Conservation (phyloP, 2,113 vertebrate genomes). For the Glaucomys volans region DNA sequence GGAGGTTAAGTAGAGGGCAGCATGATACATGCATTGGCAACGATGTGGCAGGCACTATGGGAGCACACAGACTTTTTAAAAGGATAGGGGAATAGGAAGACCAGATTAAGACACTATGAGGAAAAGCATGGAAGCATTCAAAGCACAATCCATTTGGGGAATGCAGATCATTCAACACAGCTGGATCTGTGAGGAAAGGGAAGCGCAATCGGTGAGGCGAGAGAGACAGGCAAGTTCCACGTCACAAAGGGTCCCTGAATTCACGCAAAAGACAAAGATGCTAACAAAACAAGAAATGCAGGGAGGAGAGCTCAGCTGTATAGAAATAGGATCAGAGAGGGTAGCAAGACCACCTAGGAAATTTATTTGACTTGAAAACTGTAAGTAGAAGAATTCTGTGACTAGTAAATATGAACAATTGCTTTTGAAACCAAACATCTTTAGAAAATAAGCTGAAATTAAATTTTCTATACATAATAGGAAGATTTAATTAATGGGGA, state of each 20-base stretch:
- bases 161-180: not conserved
- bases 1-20: not conserved
- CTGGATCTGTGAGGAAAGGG: not conserved
- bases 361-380: not conserved
- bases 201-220: not conserved
- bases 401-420: slow-evolving; percentile 43
- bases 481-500: slow-evolving; percentile 6
- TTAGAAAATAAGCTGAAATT: slow-evolving; percentile 46
- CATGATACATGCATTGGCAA: not conserved
- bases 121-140: not conserved
- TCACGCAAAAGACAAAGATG: not conserved
- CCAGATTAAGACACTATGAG: not conserved
- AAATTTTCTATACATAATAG: not conserved
- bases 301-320: not conserved
- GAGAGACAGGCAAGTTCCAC: not conserved
- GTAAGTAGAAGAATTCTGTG: not conserved
- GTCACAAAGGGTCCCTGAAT: not conserved
- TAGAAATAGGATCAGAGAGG: not conserved
- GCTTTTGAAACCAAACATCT: slow-evolving; percentile 55
- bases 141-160: not conserved
- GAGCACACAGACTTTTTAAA: not conserved
- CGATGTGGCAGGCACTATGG: not conserved
- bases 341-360: not conserved
- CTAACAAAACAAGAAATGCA: not conserved
- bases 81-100: not conserved